phyloP scores from a whole-genome alignment of 2,888 invertebrate species.

The Spialia ferax region DNA sequence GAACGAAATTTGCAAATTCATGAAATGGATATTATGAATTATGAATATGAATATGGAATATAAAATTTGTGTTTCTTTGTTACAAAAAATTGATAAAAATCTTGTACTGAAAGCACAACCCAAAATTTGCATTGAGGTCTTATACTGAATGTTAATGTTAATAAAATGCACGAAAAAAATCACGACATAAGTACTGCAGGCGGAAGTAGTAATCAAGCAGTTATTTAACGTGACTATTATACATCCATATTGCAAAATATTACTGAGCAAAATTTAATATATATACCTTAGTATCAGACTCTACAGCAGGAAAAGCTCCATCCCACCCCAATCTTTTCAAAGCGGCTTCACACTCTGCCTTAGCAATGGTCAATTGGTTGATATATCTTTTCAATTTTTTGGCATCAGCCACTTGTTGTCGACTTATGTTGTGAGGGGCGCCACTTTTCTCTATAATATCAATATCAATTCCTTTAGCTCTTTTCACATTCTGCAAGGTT shows the following conservation, averaged over 20 bases:
- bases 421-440: conserved; percentile 87
- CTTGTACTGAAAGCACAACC: background rate
- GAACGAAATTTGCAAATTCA: background rate
- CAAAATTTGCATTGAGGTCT: background rate
- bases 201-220: no score
- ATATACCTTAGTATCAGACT: conserved; percentile 75
- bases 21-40: no score
- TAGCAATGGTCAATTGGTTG: conserved; percentile 93
- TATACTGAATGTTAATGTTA: no score
- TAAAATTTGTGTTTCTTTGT: background rate
- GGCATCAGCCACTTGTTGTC: conserved; percentile 93
- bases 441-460: conserved; percentile 85
- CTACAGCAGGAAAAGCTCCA: conserved; percentile 88
- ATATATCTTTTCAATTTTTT: conserved; percentile 95
- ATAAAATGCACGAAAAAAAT: no score
- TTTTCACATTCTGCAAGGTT: conserved; percentile 95
- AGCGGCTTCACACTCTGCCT: conserved; percentile 93
- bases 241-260: no score
- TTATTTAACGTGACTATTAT: no score
- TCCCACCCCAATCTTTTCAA: conserved; percentile 92
- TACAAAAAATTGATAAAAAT: background rate
- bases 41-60: background rate
- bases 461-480: conserved; percentile 92
- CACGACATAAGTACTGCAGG: no score
- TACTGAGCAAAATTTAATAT: no score